Evolutionary conservation across 2,797 vertebrate genomes (phyloP).

Genomic region (Pogonophryne albipinna): DNA sequence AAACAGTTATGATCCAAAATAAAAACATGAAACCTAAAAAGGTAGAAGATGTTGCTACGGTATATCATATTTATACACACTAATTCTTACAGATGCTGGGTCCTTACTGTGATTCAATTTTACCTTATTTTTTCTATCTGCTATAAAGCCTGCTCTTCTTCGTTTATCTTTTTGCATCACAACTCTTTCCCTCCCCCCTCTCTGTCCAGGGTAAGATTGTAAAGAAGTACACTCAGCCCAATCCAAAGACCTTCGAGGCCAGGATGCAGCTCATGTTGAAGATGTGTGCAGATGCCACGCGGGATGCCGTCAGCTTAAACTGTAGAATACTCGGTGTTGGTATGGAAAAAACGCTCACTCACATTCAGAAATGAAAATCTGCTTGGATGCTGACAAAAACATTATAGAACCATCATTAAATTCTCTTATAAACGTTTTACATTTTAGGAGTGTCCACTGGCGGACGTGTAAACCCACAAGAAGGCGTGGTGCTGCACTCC

Average conservation of each 20-base stretch:
- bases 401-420: background rate
- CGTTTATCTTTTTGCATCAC: background rate
- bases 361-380: background rate
- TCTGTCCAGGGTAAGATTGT: slow-evolving; percentile 90
- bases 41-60: background rate
- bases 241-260: slow-evolving; percentile 93
- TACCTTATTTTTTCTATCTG: background rate
- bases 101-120: background rate
- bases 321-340: slow-evolving; percentile 97
- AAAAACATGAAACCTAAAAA: background rate
- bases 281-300: slow-evolving; percentile 91
- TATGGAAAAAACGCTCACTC: slow-evolving; percentile 72
- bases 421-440: background rate
- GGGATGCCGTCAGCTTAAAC: slow-evolving; percentile 90
- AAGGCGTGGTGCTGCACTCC: slow-evolving; percentile 94
- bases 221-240: slow-evolving; percentile 92
- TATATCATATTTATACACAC: background rate
- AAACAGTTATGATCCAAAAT: background rate
- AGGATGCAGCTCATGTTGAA: slow-evolving; percentile 92
- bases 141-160: slow-evolving; percentile 3
- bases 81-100: background rate
- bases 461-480: slow-evolving; percentile 94
- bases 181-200: background rate
- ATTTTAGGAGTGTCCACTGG: slow-evolving; percentile 94
- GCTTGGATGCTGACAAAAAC: background rate